Evolutionary conservation across 2,113 vertebrate species (phyloP), one percentile per base, ranked within the genome.

Genomic region (Hippocampus barbouri): DNA sequence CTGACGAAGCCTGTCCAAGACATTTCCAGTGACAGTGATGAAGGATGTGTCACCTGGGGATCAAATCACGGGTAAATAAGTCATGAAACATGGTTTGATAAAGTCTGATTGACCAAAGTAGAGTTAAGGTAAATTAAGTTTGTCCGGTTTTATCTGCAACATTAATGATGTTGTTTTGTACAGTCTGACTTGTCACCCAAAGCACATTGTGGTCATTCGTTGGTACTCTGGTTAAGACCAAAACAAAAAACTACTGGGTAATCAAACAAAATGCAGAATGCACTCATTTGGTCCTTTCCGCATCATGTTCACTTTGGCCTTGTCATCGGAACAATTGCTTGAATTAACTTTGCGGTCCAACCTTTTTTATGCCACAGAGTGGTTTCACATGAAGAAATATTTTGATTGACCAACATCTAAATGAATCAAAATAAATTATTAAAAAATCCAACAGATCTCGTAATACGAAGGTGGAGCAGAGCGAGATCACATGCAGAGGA

Each of bases 31-130:
- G 74, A 90, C 53, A 92, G 80, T 1, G 45, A 92, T 61, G 83
- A 90, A 77, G 89, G 89, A 20, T 89, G 86, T 53, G 83, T 73
- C 18, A 87, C 81, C 40, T 93, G 92, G 91, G 87, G 81, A 49
- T 92, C 90, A 6, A 80, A 73, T 34, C 80, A 86, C 82, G 92
- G 92, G 93, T 93, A 86, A 8, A 62, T 43, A 62, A 27, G 67
- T 72, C n/a, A 59, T 25, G 11, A 18, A 51, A 75, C 16, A n/a
- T 23, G 14, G 47, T 20, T 49, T 20, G 23, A 23, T 20, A 57
- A 27, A 51, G 47, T 51, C 1, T 18, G 47, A 18, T 51, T 51
- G 47, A 49, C 15, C 47, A 49, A 43, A 43, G 16, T 49, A 5
- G 21, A n/a, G 54, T 53, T 11, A 21, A 49, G 41, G 27, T 6